Base-by-base conservation (phyloP, 1,140 invertebrate species). In the Cardiocondyla obscurior region DNA sequence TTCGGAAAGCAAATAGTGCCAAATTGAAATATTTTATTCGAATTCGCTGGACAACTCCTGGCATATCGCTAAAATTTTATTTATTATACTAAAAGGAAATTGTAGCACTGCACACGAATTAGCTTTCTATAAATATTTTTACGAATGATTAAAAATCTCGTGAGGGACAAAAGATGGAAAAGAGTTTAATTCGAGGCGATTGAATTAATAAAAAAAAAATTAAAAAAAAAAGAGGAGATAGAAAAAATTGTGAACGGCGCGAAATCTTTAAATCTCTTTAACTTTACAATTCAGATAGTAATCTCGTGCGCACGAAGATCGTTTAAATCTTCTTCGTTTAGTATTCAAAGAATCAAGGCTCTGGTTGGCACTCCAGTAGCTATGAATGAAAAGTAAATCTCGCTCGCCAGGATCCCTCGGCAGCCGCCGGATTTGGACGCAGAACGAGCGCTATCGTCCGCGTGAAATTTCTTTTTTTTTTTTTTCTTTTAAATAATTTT, bases 401-500 rank as follows among this genome's bases (percentile, higher is more conserved):
- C 58, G 46, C 39, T 67, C 19, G 33, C n/a, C 30, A 55, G 49
- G 58, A 53, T 64, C 16, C 28, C 3, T 30, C 36, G n/a, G 16
- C 33, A 39, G 25, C 16, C 28, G 55, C 6, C 16, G 30, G 30
- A 33, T 44, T 22, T 10, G 3, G 14, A n/a, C 19, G 33, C 19
- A 16, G 22, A 22, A 73, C 58, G 44, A 83, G 39, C 70, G 73
- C 74, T 83, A 83, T 69, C 87, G 51, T 79, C 69, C 44, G 73
- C 46, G 85, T 53, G 8, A 55, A 53, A 53, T 53, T 51, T 55
- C 53, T 65, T 53, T 58, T 58, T 74, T 30, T 51, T 51, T 77
- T 51, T 55, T 36, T 76, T 46, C 2, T n/a, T n/a, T n/a, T n/a
- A n/a, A n/a, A n/a, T n/a, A n/a, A n/a, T n/a, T n/a, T n/a, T n/a